These are phyloP conservation scores for Vespertilio murinus DNA, from an alignment of 2,797 vertebrate species.

Conservation along the genomic window DNA sequence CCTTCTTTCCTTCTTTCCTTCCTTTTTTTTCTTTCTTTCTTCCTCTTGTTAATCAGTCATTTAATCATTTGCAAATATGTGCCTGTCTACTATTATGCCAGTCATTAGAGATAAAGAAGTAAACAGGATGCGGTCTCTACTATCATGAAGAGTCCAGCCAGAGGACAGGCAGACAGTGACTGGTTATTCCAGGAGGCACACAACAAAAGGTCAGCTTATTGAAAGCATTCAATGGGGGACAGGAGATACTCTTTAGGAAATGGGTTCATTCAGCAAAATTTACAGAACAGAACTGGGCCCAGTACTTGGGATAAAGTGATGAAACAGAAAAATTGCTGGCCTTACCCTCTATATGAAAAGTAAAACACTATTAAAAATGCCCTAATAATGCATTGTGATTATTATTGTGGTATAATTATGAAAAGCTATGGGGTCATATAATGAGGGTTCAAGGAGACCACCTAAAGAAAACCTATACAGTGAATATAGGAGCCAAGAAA, in stretches of 20 bases:
- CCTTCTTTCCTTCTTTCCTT: accelerated
- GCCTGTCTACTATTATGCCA: background rate
- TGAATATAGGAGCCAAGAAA: background rate
- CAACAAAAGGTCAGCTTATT: background rate
- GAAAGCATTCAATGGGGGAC: background rate
- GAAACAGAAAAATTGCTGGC: background rate
- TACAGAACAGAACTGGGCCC: background rate
- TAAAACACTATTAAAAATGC: background rate
- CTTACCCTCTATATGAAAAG: background rate
- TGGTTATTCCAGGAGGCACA: background rate
- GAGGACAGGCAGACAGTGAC: background rate
- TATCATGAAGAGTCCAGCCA: background rate
- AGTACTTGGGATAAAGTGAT: background rate
- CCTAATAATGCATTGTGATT: background rate
- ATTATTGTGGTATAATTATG: background rate
- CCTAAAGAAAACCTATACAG: background rate
- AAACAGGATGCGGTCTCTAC: background rate
- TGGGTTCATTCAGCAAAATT: background rate
- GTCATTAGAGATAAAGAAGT: background rate
- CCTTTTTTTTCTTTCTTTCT: accelerated
- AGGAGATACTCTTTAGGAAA: background rate
- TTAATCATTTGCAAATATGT: background rate
- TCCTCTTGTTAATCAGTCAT: background rate
- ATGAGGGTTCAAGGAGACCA: background rate
- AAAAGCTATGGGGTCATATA: background rate